Evolutionary conservation across 2,797 vertebrate genomes (phyloP).

Genomic region (Phoeniculus purpureus): DNA sequence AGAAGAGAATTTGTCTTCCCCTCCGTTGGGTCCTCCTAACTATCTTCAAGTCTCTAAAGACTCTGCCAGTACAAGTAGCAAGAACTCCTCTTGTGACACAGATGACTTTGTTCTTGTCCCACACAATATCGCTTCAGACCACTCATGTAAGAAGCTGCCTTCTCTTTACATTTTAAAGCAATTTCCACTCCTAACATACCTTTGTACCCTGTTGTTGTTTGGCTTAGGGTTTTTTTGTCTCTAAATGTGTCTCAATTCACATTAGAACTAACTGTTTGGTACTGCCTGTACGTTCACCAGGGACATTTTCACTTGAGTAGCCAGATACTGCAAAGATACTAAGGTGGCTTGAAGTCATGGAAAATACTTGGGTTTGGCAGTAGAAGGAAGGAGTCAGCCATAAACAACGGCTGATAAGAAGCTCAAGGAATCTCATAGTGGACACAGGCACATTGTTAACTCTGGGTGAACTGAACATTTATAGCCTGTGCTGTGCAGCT

Average conservation of each 20-base stretch:
- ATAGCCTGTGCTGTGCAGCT: neutral
- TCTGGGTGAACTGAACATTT: neutral
- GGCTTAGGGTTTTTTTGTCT: neutral
- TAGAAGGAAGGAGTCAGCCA: neutral
- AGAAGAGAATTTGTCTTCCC: constrained; percentile 91
- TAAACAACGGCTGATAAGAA: constrained; percentile 25
- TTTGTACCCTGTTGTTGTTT: neutral
- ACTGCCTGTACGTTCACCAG: neutral
- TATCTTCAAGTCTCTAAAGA: constrained; percentile 97
- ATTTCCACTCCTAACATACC: neutral
- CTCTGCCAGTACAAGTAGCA: constrained; percentile 95
- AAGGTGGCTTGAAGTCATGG: neutral
- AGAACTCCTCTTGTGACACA: constrained; percentile 95
- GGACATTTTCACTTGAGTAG: neutral
- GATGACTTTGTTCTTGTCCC: constrained; percentile 98
- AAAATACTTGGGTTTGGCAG: neutral
- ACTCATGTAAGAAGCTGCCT: constrained; percentile 87
- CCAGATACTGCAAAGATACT: neutral
- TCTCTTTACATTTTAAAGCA: neutral
- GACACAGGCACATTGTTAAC: neutral
- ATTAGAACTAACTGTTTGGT: neutral
- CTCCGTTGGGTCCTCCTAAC: constrained; percentile 91
- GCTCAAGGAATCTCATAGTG: neutral
- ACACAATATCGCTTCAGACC: constrained; percentile 90
- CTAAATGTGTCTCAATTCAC: neutral